phyloP scores from a whole-genome alignment of 2,113 vertebrate species.

The Aspiorhynchus laticeps region DNA sequence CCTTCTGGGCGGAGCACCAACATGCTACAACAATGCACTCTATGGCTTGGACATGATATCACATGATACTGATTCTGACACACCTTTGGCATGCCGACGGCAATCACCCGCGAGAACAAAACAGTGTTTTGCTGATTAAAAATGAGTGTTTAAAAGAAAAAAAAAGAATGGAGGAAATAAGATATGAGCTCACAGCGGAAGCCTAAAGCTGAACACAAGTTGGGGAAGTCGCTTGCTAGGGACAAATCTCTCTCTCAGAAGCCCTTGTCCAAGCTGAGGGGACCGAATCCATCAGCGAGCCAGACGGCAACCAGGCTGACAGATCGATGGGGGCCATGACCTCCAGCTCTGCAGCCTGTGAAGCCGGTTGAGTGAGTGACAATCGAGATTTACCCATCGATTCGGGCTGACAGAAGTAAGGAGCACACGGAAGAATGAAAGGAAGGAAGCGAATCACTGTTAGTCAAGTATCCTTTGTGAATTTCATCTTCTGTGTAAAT shows the following conservation, averaged over 20 bases:
- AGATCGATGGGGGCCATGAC: slow-evolving; percentile 61
- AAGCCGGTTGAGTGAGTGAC: slow-evolving; percentile 47
- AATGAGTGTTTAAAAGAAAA: neutral
- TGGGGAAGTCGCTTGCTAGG: neutral
- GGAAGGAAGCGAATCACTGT: slow-evolving; percentile 12
- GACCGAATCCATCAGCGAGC: slow-evolving; percentile 57
- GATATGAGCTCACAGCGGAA: neutral
- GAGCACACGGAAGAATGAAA: slow-evolving; percentile 23
- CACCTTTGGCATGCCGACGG: neutral
- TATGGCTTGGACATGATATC: slow-evolving; percentile 1
- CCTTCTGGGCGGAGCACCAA: neutral
- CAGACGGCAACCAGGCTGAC: slow-evolving; percentile 54
- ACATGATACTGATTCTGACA: neutral
- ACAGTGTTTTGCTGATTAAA: neutral
- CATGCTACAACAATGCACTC: slow-evolving; percentile 8
- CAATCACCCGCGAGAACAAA: neutral
- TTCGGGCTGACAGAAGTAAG: slow-evolving; percentile 41
- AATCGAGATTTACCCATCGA: slow-evolving; percentile 61
- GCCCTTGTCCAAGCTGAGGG: slow-evolving; percentile 29
- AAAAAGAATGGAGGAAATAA: neutral
- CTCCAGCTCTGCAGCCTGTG: slow-evolving; percentile 50
- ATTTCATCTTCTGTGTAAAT: slow-evolving; percentile 55
- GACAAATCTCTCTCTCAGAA: slow-evolving; percentile 40
- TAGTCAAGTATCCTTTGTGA: slow-evolving; percentile 25
- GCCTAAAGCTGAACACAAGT: slow-evolving; percentile 32